Evolutionary conservation across 2,113 vertebrate species (phyloP).

Genomic region (Orientallactaga bullata): DNA sequence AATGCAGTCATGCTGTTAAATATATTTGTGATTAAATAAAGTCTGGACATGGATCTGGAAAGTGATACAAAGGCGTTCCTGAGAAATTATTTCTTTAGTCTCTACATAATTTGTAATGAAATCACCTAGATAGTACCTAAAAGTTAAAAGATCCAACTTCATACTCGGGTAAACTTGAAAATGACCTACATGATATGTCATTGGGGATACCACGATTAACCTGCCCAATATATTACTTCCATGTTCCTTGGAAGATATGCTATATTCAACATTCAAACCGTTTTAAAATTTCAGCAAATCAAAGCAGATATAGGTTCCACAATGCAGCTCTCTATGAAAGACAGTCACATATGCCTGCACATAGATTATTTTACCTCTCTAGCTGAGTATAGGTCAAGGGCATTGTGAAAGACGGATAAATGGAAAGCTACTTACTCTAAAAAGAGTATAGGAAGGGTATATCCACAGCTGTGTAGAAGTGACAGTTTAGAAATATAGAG

Average conservation of each 20-base stretch:
- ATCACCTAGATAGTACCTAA: neutral
- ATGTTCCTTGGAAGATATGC: neutral
- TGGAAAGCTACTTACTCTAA: neutral
- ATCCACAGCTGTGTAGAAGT: neutral
- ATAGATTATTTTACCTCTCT: neutral
- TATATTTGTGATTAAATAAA: conserved; percentile 34
- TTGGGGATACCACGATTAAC: neutral
- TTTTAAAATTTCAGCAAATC: conserved; percentile 23
- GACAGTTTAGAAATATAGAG: neutral
- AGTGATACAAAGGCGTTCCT: neutral
- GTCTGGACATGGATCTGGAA: neutral
- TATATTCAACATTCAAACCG: neutral
- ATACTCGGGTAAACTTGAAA: conserved; percentile 27
- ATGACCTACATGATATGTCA: neutral
- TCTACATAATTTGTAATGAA: conserved; percentile 20
- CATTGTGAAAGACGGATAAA: neutral
- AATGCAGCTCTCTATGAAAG: conserved; percentile 1
- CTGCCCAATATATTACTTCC: neutral
- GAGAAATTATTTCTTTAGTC: conserved; percentile 22
- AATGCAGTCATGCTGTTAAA: conserved; percentile 36
- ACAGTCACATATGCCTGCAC: neutral
- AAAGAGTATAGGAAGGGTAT: neutral
- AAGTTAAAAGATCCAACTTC: neutral
- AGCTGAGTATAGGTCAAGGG: neutral
- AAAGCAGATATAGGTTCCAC: neutral